Percentiles rank a stretch among this genome's conserved stretches.
These are phyloP conservation scores for Maniola jurtina DNA, from an alignment of 1,140 invertebrate genomes.

Conservation along the genomic window DNA sequence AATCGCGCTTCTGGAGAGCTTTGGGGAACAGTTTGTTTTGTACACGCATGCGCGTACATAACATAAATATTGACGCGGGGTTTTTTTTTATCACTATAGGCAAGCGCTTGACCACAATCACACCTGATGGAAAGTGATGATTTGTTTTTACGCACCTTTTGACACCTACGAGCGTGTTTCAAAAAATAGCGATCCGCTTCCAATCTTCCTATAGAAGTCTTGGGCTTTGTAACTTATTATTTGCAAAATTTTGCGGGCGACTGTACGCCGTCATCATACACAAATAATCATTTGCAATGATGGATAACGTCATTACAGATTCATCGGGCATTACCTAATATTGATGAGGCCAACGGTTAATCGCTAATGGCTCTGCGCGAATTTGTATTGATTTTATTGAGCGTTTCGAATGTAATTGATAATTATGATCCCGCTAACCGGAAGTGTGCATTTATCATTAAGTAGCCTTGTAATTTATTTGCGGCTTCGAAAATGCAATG, in stretches of 20 bases:
- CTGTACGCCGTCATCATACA: not conserved
- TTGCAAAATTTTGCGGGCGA: not conserved
- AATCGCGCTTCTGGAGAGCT: too few species aligned
- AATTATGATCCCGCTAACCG: not conserved
- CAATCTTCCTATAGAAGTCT: not conserved
- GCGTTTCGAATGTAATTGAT: not conserved
- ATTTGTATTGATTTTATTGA: not conserved
- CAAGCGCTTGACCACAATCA: too few species aligned
- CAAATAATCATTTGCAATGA: conserved; percentile 1
- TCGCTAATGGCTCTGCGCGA: not conserved
- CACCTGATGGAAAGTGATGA: too few species aligned
- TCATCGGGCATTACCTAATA: not conserved
- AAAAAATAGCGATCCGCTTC: too few species aligned
- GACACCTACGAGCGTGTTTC: too few species aligned
- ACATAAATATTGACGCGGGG: too few species aligned
- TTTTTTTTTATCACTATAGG: too few species aligned
- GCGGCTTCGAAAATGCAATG: not conserved
- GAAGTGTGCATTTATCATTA: not conserved
- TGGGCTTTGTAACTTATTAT: not conserved
- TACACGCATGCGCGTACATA: too few species aligned
- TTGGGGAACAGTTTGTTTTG: too few species aligned
- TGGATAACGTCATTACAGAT: not conserved
- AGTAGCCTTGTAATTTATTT: not conserved
- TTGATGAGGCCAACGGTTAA: not conserved
- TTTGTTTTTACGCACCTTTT: too few species aligned